Evolutionary conservation across 2,888 invertebrate genomes (phyloP).

Genomic region (Tetrapedia diversipes): DNA sequence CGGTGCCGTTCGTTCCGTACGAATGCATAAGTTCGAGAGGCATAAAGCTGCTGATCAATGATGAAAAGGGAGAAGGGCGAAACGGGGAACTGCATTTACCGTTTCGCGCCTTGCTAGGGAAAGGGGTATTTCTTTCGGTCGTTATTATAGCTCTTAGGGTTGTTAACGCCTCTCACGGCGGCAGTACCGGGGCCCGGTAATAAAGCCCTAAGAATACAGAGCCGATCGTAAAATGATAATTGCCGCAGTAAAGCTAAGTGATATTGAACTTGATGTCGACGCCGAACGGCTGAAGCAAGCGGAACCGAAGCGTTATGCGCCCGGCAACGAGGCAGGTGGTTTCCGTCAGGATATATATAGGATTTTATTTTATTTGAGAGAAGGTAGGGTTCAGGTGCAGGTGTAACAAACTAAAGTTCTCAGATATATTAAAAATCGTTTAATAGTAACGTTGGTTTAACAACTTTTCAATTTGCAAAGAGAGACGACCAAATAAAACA

Average conservation of each 20-base stretch:
- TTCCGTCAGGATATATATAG: slow-evolving; percentile 37
- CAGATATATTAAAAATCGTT: too few species aligned
- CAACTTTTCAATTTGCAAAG: too few species aligned
- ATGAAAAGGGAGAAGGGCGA: slow-evolving; percentile 37
- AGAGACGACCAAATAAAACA: too few species aligned
- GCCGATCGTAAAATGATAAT: slow-evolving; percentile 82
- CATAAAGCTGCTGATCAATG: slow-evolving; percentile 2
- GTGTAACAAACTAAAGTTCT: too few species aligned
- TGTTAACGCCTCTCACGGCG: slow-evolving; percentile 70
- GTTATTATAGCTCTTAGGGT: slow-evolving; percentile 73
- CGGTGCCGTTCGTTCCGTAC: slow-evolving; percentile 10
- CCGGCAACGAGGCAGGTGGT: slow-evolving; percentile 50
- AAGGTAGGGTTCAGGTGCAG: too few species aligned
- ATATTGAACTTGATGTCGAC: slow-evolving; percentile 81
- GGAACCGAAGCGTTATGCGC: slow-evolving; percentile 63
- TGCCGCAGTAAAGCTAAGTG: slow-evolving; percentile 81
- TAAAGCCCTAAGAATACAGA: slow-evolving; percentile 81
- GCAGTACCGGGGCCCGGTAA: slow-evolving; percentile 68
- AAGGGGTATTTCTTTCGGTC: slow-evolving; percentile 75
- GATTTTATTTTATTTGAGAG: too few species aligned
- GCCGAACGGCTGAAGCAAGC: slow-evolving; percentile 61
- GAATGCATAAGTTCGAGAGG: slow-evolving; percentile 18
- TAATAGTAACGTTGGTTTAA: too few species aligned
- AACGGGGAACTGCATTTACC: slow-evolving; percentile 77
- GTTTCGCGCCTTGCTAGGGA: slow-evolving; percentile 64